Conservation (phyloP, 2,113 vertebrate genomes). For the Prunella himalayana region DNA sequence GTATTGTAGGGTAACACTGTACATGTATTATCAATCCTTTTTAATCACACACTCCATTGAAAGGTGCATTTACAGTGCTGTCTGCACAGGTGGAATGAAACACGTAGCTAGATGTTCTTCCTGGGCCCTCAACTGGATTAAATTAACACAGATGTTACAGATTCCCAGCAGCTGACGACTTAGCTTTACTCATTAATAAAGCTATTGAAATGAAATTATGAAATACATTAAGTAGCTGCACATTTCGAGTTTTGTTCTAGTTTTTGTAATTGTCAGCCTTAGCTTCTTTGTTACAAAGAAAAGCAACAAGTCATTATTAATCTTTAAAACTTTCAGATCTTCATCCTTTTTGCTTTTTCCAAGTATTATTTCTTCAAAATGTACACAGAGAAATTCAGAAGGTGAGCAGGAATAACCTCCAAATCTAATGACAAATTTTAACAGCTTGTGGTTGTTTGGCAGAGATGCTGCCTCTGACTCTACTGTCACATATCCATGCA, state of each 20-base stretch:
- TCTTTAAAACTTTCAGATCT: neutral
- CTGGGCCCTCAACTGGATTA: neutral
- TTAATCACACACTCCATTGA: neutral
- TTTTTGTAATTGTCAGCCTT: neutral
- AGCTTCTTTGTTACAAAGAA: neutral
- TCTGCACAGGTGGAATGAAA: neutral
- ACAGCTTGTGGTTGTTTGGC: constrained; percentile 46
- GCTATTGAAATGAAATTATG: neutral
- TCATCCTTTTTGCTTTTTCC: neutral
- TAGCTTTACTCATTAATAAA: neutral
- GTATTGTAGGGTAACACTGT: neutral
- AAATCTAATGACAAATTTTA: constrained; percentile 53
- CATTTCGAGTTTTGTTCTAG: neutral
- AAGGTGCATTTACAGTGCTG: neutral
- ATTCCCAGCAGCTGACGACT: neutral
- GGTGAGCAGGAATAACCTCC: constrained; percentile 9
- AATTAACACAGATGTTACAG: neutral
- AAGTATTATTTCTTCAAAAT: neutral
- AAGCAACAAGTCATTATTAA: neutral
- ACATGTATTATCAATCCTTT: neutral
- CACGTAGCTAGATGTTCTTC: neutral
- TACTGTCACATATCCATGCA: neutral
- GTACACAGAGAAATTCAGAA: neutral
- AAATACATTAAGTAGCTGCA: neutral
- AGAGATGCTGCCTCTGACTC: constrained; percentile 2